These are phyloP conservation scores for Octonoba sinensis DNA, from an alignment of 2,888 invertebrate genomes.

Conservation along the genomic window DNA sequence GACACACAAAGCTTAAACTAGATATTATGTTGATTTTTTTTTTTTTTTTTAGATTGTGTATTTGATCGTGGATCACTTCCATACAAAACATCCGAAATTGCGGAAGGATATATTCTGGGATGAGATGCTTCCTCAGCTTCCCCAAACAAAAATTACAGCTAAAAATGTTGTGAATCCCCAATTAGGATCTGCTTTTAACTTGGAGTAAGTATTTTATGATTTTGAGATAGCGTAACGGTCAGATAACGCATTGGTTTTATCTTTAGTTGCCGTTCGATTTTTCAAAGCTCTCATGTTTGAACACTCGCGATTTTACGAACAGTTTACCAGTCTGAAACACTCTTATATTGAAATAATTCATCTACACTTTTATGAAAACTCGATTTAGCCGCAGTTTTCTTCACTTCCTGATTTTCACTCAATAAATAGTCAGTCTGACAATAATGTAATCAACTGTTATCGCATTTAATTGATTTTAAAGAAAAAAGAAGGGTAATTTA, in stretches of 20 bases:
- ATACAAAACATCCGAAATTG: slow-evolving; percentile 56
- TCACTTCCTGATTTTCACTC: too few relatives aligned
- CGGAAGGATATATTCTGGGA: slow-evolving; percentile 80
- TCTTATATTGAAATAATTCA: too few relatives aligned
- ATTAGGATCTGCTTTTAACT: slow-evolving; percentile 62
- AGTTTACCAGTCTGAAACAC: too few relatives aligned
- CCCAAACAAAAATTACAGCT: slow-evolving; percentile 69
- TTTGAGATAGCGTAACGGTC: background rate
- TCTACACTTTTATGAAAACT: too few relatives aligned
- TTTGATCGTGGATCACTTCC: slow-evolving; percentile 54
- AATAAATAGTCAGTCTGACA: too few relatives aligned
- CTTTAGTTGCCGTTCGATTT: background rate
- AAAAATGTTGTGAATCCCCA: slow-evolving; percentile 46
- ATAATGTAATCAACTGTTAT: too few relatives aligned
- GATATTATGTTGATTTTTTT: background rate
- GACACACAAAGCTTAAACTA: too few relatives aligned
- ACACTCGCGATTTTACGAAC: too few relatives aligned
- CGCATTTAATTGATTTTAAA: too few relatives aligned
- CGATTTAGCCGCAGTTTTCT: too few relatives aligned
- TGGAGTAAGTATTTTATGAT: slow-evolving; percentile 43
- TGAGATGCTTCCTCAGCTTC: slow-evolving; percentile 69
- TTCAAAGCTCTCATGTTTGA: background rate
- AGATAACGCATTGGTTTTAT: background rate
- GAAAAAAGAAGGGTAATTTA: too few relatives aligned
- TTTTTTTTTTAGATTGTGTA: slow-evolving; percentile 39